Base-by-base conservation (phyloP, 2,113 vertebrate species). In the Empidonax alnorum region DNA sequence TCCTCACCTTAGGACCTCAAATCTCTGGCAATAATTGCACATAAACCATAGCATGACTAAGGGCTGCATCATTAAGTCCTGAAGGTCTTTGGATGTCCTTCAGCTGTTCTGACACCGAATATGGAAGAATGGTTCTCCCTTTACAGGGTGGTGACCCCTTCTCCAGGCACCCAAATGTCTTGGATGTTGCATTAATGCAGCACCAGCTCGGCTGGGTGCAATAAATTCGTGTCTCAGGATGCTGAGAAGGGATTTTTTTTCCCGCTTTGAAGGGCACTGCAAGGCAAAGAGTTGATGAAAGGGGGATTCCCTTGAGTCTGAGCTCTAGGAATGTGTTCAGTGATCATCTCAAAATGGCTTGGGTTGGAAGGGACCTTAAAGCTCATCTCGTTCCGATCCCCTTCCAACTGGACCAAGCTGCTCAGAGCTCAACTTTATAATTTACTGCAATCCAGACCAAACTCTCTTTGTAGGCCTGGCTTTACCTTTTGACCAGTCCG, bases 121-220 rank as follows among this genome's bases (percentile, higher is more conserved):
- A 4, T 0, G 71, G 82, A 42, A 21, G 49, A 9, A 41, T 15
- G 61, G 42, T 77, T 63, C 58, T 83, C 23, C 75, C 6, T 0
- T 7, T 31, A 3, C 3, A 59, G 46, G 42, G 3, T 28, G 66
- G 49, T 91, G 78, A 47, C 49, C 37, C 30, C 42, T 66, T 52
- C 74, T 95, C 61, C 39, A 59, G 72, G 23, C 7, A 63, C 56
- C 75, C 47, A 39, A 7, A 23, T 6, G 24, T 21, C 75, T 24
- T 23, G 1, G 1, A 7, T 6, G 1, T 8, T 65, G n/a, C 0
- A 0, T 41, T n/a, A n/a, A 28, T 11, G 19, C 16, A 8, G 3
- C 21, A 3, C 0, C 31, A 33, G 66, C 19, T 30, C 46, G 14
- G 22, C 62, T 49, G 21, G 9, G 46, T 33, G 5, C 47, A 3